Evolutionary conservation across 2,113 vertebrate species (phyloP), one percentile per base, ranked within the genome.

Genomic region (Dolichallabes microphthalmus): DNA sequence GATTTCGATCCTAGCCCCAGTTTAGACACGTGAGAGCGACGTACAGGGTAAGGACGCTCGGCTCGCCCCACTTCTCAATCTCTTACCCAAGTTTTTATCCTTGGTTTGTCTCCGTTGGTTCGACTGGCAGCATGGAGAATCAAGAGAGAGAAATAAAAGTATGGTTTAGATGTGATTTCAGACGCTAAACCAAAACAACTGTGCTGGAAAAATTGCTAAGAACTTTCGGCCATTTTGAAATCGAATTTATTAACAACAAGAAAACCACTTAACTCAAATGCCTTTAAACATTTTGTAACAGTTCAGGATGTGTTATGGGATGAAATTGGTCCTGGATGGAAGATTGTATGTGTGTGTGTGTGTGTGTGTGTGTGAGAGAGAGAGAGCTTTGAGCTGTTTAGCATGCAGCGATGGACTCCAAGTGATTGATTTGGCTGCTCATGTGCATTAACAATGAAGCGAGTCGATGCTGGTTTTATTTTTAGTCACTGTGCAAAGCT

Each of bases 381-480:
- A 6, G 20, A 0, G 5, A 10, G 20, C 30, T 58, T 92, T 87
- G 87, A 81, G 80, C 88, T 90, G 87, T 88, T 90, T 82, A 91
- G 79, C 61, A 73, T 81, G 85, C 73, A 83, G 90, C 89, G 91
- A 91, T 91, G 91, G 90, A 90, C 90, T 82, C 20, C 35, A 20
- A 32, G 81, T 85, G 87, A 85, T 84, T 80, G 84, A 88, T 85
- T 91, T 69, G 89, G 89, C 84, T 30, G 20, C 88, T 82, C 79
- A 81, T 77, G 86, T 88, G 89, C 90, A 93, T 93, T 92, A 93
- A 92, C 92, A 92, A 94, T 93, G 90, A 90, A 94, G 89, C 57
- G 2, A 61, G 25, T 76, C 86, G 75, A 90, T 89, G 89, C 91
- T 89, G 89, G 88, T 57, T 39, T 87, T 91, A 93, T 94, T 93